These are phyloP conservation scores for Apolygus lucorum DNA, from an alignment of 1,140 invertebrate genomes.

Conservation along the genomic window DNA sequence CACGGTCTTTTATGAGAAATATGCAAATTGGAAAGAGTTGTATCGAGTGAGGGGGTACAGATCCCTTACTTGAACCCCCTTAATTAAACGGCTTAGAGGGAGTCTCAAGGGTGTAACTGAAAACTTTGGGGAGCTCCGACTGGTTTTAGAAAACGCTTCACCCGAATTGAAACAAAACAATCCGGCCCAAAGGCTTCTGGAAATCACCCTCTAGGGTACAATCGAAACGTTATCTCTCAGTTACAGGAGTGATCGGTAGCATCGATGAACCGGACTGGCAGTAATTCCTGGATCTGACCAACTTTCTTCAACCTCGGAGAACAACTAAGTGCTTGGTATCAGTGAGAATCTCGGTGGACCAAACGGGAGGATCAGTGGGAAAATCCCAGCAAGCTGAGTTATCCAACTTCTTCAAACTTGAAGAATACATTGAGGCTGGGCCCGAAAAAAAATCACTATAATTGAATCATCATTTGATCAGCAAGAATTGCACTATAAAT, in stretches of 20 bases:
- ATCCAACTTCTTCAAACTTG: too few relatives aligned
- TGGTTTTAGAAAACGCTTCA: neutral
- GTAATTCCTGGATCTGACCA: too few relatives aligned
- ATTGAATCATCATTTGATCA: too few relatives aligned
- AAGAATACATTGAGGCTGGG: too few relatives aligned
- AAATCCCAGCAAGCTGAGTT: too few relatives aligned
- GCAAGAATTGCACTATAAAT: too few relatives aligned
- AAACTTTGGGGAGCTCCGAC: neutral
- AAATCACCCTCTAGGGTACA: neutral
- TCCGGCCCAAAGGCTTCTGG: neutral
- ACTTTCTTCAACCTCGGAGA: too few relatives aligned
- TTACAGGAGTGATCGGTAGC: neutral
- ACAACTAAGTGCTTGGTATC: too few relatives aligned
- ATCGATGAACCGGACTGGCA: too few relatives aligned
- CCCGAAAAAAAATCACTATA: too few relatives aligned
- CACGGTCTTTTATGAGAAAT: constrained; percentile 1
- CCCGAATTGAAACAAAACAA: constrained; percentile 1
- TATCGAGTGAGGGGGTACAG: neutral
- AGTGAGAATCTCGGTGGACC: too few relatives aligned
- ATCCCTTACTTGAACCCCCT: neutral
- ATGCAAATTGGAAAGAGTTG: neutral
- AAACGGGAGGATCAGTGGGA: too few relatives aligned
- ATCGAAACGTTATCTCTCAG: neutral
- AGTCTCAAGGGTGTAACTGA: neutral
- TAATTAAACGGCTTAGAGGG: neutral